Evolutionary conservation across 2,888 invertebrate species (phyloP).

Genomic region (Macaria liturata): DNA sequence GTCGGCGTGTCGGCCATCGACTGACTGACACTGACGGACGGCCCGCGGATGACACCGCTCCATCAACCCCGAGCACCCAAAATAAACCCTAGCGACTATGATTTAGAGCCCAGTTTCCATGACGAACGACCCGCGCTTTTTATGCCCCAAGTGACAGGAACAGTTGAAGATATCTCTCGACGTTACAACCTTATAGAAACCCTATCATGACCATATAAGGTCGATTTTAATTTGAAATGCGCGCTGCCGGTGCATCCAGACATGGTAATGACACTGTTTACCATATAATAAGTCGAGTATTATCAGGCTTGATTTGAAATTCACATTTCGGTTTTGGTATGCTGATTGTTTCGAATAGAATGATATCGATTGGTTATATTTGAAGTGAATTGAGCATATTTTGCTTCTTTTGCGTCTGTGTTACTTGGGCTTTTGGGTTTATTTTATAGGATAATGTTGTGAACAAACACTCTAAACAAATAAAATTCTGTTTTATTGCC

Average conservation of each 20-base stretch:
- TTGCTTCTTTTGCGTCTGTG: not conserved
- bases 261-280: conserved; percentile 78
- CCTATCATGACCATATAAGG: conserved; percentile 23
- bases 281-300: conserved; percentile 76
- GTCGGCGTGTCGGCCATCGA: conserved; percentile 52
- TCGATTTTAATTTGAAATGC: conserved; percentile 13
- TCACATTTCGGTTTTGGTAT: conserved; percentile 48
- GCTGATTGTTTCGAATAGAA: conserved; percentile 37
- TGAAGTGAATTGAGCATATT: conserved; percentile 9
- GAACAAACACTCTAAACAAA: no score
- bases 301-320: conserved; percentile 59
- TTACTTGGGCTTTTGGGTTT: no score
- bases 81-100: conserved; percentile 10
- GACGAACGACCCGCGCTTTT: conserved; percentile 22
- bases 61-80: conserved; percentile 24
- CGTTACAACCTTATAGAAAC: conserved; percentile 22
- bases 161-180: conserved; percentile 35
- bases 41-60: conserved; percentile 52
- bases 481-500: no score
- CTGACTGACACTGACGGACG: conserved; percentile 77
- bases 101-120: conserved; percentile 15
- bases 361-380: conserved; percentile 20
- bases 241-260: conserved; percentile 55
- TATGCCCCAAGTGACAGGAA: conserved; percentile 34
- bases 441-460: no score